These are phyloP conservation scores for Palythoa heliodiscus DNA, from an alignment of 92 coral and sea anemone genomes.

Conservation along the genomic window DNA sequence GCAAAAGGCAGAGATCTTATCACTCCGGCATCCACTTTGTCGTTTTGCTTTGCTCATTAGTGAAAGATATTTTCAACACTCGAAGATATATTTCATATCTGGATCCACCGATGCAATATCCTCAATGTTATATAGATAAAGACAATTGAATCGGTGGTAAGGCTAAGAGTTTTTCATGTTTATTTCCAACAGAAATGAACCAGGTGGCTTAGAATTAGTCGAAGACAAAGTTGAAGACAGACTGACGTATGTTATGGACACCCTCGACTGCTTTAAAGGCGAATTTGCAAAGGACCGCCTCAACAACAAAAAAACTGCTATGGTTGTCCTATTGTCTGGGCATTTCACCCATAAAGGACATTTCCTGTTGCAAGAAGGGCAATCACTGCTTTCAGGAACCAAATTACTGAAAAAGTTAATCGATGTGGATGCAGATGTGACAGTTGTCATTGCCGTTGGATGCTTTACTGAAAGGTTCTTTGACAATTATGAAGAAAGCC, in stretches of 20 bases:
- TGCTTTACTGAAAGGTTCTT: neutral
- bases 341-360: neutral
- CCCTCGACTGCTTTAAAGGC: neutral
- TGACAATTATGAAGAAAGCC: neutral
- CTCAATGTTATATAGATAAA: no score
- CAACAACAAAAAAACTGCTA: neutral
- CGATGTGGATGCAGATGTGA: constrained; percentile 4
- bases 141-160: no score
- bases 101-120: no score
- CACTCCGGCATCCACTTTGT: no score
- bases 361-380: neutral
- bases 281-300: neutral
- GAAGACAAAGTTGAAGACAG: neutral
- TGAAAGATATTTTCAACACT: no score
- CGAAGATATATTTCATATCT: no score
- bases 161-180: neutral
- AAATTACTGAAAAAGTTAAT: neutral
- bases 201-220: neutral
- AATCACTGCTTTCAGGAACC: neutral
- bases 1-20: no score
- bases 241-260: neutral
- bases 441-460: neutral
- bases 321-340: constrained; percentile 6
- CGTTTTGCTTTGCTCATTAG: no score
- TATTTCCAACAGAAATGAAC: neutral